A percentile compares a stretch with the other conserved stretches of the same genome.
These are phyloP conservation scores for Drosophila nasuta DNA, from an alignment of 1,140 invertebrate species.

Conservation along the genomic window DNA sequence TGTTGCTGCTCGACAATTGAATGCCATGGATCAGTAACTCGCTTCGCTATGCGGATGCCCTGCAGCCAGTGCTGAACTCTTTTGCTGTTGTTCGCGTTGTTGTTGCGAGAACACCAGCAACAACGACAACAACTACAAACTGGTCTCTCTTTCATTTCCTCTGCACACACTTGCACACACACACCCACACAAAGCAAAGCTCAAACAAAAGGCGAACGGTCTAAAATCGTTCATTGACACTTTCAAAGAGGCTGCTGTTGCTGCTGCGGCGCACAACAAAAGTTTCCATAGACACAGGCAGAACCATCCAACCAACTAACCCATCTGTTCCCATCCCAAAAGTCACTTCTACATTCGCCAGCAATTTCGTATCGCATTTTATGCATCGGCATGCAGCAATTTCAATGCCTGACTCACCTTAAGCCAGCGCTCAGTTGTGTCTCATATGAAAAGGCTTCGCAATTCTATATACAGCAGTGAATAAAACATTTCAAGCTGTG, in stretches of 20 bases:
- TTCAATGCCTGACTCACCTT: neutral
- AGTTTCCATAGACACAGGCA: constrained; percentile 21
- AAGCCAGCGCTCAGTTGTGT: constrained; percentile 7
- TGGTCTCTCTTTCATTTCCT: constrained; percentile 44
- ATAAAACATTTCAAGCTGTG: neutral
- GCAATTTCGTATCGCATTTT: constrained; percentile 65
- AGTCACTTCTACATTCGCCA: constrained; percentile 50
- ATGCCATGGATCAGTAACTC: constrained; percentile 74
- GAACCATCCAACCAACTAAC: neutral
- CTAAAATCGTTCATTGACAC: constrained; percentile 77
- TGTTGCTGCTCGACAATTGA: constrained; percentile 66
- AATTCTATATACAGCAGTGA: neutral
- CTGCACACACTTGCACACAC: constrained; percentile 40
- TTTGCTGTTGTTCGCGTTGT: constrained; percentile 6
- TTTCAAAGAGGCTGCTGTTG: constrained; percentile 38
- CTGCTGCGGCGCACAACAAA: neutral
- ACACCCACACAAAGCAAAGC: constrained; percentile 17
- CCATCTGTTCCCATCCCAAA: neutral
- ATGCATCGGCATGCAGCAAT: constrained; percentile 52
- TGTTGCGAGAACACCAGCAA: constrained; percentile 32
- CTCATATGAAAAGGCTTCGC: neutral
- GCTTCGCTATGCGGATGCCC: constrained; percentile 40
- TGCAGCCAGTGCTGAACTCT: neutral
- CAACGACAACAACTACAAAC: constrained; percentile 41
- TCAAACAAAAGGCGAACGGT: constrained; percentile 59